Conservation (phyloP, 2,888 invertebrate genomes). For the Chymomyza fuscimana region DNA sequence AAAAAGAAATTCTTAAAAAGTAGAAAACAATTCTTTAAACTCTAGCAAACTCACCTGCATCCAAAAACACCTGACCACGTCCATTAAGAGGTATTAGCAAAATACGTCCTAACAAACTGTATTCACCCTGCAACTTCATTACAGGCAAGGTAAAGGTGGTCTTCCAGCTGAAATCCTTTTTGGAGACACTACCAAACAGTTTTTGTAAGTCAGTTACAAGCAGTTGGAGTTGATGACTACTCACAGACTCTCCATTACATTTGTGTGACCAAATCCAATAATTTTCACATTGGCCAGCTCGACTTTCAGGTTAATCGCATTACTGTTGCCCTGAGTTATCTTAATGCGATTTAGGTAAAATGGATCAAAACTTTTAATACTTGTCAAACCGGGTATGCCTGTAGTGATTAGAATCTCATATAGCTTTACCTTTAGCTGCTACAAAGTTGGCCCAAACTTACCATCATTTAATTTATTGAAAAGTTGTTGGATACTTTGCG, state of each 20-base stretch:
- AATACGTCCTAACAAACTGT: conserved; percentile 85
- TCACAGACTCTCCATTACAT: conserved; percentile 84
- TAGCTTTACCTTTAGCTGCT: neutral
- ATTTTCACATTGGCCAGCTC: conserved; percentile 86
- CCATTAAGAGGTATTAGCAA: conserved; percentile 86
- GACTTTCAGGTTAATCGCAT: conserved; percentile 87
- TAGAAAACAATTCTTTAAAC: too few species aligned
- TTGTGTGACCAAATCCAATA: conserved; percentile 84
- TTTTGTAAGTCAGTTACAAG: neutral
- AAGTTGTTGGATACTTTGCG: conserved; percentile 84
- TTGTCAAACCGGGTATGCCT: conserved; percentile 79
- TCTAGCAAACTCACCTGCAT: conserved; percentile 82
- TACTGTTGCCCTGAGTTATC: conserved; percentile 85
- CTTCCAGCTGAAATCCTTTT: conserved; percentile 85
- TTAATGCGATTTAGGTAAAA: conserved; percentile 84
- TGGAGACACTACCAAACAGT: conserved; percentile 82
- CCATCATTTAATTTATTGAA: conserved; percentile 85
- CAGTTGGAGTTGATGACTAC: conserved; percentile 18
- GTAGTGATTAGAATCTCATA: neutral
- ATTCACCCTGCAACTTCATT: conserved; percentile 85
- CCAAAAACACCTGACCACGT: conserved; percentile 85
- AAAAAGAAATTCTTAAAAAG: neutral
- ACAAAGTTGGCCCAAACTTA: conserved; percentile 60
- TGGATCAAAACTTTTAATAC: conserved; percentile 85
- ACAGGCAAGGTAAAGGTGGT: conserved; percentile 85